Conservation (phyloP, 2,888 invertebrate species). For the Boloria euphrosyne region DNA sequence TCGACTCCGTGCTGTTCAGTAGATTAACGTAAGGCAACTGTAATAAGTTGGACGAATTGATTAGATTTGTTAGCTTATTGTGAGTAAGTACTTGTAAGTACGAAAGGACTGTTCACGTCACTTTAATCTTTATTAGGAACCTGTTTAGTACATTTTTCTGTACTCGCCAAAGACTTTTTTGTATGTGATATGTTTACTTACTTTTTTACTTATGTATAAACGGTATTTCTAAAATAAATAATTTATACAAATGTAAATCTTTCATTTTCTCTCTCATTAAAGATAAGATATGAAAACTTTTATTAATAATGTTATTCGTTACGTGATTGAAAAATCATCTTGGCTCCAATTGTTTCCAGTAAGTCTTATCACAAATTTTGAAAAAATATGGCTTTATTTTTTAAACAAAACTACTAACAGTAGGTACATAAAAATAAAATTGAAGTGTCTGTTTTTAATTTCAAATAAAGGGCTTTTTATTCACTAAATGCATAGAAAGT, state of each 20-base stretch:
- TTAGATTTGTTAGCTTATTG: constrained; percentile 26
- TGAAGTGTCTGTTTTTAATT: too few relatives aligned
- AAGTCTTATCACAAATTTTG: constrained; percentile 53
- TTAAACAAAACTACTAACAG: too few relatives aligned
- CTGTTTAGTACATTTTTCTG: constrained; percentile 53
- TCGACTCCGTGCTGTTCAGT: too few relatives aligned
- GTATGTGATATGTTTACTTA: constrained; percentile 74
- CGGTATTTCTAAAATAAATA: constrained; percentile 59
- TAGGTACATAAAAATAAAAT: too few relatives aligned
- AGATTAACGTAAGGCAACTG: background rate
- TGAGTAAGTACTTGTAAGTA: background rate
- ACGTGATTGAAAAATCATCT: constrained; percentile 59
- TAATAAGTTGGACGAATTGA: background rate
- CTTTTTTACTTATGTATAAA: constrained; percentile 71
- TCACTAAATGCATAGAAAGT: too few relatives aligned
- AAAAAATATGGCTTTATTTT: constrained; percentile 57
- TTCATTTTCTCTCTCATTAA: background rate
- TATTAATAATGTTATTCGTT: constrained; percentile 8
- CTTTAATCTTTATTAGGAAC: constrained; percentile 14
- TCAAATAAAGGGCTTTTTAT: too few relatives aligned
- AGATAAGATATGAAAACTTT: too few relatives aligned
- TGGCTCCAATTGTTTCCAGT: constrained; percentile 63
- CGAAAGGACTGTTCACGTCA: constrained; percentile 3
- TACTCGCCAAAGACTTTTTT: constrained; percentile 81
- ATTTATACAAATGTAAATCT: constrained; percentile 40